These are phyloP conservation scores for Campoplex capitator DNA, from an alignment of 2,888 invertebrate genomes.

Conservation along the genomic window DNA sequence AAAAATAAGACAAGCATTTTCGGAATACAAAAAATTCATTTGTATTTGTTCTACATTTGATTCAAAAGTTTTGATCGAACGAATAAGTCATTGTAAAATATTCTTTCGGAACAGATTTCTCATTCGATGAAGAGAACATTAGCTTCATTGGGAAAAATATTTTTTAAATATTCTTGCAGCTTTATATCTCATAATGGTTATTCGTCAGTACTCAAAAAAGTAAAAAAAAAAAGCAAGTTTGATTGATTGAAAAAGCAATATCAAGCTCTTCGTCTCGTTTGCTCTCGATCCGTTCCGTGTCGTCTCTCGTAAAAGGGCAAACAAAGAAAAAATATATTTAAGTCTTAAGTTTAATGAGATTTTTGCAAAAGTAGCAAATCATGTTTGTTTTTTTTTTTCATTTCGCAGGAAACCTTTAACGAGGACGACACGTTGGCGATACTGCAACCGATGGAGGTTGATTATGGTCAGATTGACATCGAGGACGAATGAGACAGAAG, in stretches of 20 bases:
- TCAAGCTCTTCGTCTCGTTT: neutral
- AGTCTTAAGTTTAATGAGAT: slow-evolving; percentile 13
- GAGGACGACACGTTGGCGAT: slow-evolving; percentile 78
- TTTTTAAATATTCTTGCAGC: neutral
- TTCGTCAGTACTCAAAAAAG: neutral
- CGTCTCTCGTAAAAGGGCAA: slow-evolving; percentile 41
- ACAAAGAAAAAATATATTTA: neutral
- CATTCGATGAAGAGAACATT: neutral
- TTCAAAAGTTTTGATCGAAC: neutral
- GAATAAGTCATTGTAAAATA: neutral
- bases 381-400: slow-evolving; percentile 43
- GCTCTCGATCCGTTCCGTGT: slow-evolving; percentile 39
- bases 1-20: neutral
- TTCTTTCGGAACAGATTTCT: neutral
- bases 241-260: no score
- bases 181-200: neutral
- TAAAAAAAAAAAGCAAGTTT: neutral
- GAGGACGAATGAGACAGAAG: slow-evolving; percentile 74
- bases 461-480: slow-evolving; percentile 78
- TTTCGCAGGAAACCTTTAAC: slow-evolving; percentile 80
- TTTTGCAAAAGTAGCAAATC: neutral
- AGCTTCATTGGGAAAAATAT: neutral
- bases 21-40: neutral
- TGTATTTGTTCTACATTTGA: neutral
- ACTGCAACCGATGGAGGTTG: slow-evolving; percentile 77